phyloP scores from a whole-genome alignment of 2,113 vertebrate genomes.

The Cyanistes caeruleus region DNA sequence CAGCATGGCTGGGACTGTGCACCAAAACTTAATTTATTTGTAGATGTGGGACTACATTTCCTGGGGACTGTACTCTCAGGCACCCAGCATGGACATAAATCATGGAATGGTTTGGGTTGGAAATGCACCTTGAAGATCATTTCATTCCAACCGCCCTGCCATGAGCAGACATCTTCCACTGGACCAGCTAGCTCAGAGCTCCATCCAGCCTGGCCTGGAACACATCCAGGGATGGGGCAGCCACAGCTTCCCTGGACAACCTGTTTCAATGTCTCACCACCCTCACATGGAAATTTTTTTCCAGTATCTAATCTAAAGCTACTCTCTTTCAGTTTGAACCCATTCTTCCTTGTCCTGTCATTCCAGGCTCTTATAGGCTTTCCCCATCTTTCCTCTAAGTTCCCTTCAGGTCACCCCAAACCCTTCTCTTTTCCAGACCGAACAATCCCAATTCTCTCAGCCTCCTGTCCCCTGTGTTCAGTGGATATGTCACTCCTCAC shows the following conservation, averaged over 20 bases:
- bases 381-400: neutral
- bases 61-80: neutral
- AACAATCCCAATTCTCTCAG: neutral
- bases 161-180: neutral
- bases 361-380: neutral
- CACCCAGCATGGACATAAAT: neutral
- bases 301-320: neutral
- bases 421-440: neutral
- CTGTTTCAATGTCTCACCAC: neutral
- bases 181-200: neutral
- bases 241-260: neutral
- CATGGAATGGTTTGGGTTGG: neutral
- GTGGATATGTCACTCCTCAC: neutral
- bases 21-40: neutral
- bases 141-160: accelerated
- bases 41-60: neutral
- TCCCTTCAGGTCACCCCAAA: neutral
- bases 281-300: neutral
- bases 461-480: accelerated
- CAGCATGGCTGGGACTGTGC: neutral
- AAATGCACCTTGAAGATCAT: neutral
- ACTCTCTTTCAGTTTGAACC: neutral
- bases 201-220: neutral
- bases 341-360: neutral
- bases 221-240: neutral